Evolutionary conservation across 2,888 invertebrate genomes (phyloP).

Genomic region (Nephrotoma guestfalica): DNA sequence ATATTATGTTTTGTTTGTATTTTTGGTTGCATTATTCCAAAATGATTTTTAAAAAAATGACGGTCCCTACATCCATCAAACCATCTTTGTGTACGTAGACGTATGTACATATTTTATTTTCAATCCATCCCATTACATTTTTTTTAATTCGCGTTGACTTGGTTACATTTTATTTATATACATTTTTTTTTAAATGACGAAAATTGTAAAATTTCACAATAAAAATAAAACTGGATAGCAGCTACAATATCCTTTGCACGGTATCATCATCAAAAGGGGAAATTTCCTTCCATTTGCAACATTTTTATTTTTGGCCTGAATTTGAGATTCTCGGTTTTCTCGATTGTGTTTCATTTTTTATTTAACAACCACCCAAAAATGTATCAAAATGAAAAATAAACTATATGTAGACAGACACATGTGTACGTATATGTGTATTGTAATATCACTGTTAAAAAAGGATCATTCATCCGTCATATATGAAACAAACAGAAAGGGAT

Average conservation of each 20-base stretch:
- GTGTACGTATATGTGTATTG: background rate
- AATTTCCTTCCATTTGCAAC: background rate
- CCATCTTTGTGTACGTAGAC: background rate
- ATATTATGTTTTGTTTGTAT: background rate
- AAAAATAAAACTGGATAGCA: background rate
- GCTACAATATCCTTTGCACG: background rate
- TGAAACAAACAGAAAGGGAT: background rate
- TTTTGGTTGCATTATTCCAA: background rate
- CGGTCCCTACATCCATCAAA: background rate
- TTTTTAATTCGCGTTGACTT: background rate
- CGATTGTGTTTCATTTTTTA: background rate
- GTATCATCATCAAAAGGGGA: background rate
- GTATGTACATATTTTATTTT: background rate
- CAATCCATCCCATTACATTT: background rate
- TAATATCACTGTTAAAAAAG: background rate
- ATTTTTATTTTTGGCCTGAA: background rate
- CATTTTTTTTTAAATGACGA: background rate
- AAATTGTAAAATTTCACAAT: background rate
- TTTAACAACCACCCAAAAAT: background rate
- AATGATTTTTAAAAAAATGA: background rate
- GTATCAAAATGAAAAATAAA: background rate
- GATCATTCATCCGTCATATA: background rate
- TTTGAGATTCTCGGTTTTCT: background rate
- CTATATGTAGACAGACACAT: background rate
- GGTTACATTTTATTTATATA: background rate